A percentile compares a stretch with the other conserved stretches of the same genome.
Conservation (phyloP, 2,888 invertebrate species). For the Pristionchus arcanus region DNA sequence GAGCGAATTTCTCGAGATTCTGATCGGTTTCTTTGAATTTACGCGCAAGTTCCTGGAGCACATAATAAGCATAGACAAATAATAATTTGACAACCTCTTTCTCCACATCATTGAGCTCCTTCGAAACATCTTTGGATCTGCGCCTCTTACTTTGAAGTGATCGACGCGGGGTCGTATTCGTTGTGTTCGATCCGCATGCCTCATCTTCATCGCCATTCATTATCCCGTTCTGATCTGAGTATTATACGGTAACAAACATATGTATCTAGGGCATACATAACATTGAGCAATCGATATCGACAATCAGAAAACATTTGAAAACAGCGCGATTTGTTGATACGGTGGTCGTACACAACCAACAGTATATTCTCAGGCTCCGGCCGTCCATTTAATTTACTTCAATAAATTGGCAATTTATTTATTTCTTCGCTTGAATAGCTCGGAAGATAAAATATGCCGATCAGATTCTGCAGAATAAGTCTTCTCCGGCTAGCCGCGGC, state of each 20-base stretch:
- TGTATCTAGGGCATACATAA: too few relatives aligned
- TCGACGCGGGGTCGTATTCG: background rate
- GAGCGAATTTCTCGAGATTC: slow-evolving; percentile 53
- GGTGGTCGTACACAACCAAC: too few relatives aligned
- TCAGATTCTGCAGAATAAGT: too few relatives aligned
- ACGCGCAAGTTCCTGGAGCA: slow-evolving; percentile 50
- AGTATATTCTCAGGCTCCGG: too few relatives aligned
- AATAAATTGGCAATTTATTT: too few relatives aligned
- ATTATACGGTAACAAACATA: background rate
- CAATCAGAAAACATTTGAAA: too few relatives aligned
- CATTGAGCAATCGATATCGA: too few relatives aligned
- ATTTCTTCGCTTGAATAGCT: too few relatives aligned
- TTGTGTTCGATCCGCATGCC: background rate
- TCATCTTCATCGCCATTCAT: slow-evolving; percentile 7
- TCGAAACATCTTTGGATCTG: background rate
- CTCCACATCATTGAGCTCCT: background rate
- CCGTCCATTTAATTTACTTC: too few relatives aligned
- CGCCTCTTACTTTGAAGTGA: background rate
- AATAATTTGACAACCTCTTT: background rate
- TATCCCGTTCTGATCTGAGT: background rate
- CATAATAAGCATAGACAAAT: background rate
- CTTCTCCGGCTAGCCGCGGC: too few relatives aligned
- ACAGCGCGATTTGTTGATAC: too few relatives aligned
- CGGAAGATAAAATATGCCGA: too few relatives aligned
- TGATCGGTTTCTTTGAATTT: slow-evolving; percentile 47